Percentiles rank a stretch among this genome's conserved stretches.
These are phyloP conservation scores for Hirtodrosophila histrioides DNA, from an alignment of 2,888 invertebrate species.

Conservation along the genomic window DNA sequence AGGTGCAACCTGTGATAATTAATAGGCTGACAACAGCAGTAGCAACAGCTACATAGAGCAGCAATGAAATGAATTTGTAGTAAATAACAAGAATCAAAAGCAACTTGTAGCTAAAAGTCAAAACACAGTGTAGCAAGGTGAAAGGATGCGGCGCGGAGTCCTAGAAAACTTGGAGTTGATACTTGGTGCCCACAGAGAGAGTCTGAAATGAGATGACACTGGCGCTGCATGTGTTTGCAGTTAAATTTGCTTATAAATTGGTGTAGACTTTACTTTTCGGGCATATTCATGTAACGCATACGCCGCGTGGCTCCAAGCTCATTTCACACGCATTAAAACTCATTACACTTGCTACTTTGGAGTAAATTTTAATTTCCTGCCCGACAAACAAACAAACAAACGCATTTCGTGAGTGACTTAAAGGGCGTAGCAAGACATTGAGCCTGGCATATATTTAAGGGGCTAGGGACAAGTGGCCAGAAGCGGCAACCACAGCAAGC, in stretches of 20 bases:
- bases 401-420: conserved; percentile 21
- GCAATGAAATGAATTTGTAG: conserved; percentile 15
- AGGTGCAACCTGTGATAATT: conserved; percentile 29
- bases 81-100: conserved; percentile 13
- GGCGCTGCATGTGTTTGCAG: conserved; percentile 39
- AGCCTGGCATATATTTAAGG: conserved; percentile 23
- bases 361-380: conserved; percentile 75
- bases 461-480: conserved; percentile 26
- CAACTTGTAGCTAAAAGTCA: conserved; percentile 15
- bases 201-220: conserved; percentile 35
- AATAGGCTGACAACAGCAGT: conserved; percentile 27
- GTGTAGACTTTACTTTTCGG: conserved; percentile 23
- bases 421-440: conserved; percentile 31
- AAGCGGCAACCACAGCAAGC: conserved; percentile 64
- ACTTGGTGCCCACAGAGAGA: neutral
- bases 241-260: conserved; percentile 41
- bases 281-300: conserved; percentile 38
- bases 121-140: conserved; percentile 4
- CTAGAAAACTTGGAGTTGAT: neutral
- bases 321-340: conserved; percentile 54
- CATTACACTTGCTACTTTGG: conserved; percentile 58
- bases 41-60: conserved; percentile 7
- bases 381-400: conserved; percentile 32
- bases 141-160: neutral
- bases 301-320: conserved; percentile 32